Evolutionary conservation across 2,888 invertebrate genomes (phyloP), one percentile per base, ranked within the genome.

Genomic region (Drosophila siamana): DNA sequence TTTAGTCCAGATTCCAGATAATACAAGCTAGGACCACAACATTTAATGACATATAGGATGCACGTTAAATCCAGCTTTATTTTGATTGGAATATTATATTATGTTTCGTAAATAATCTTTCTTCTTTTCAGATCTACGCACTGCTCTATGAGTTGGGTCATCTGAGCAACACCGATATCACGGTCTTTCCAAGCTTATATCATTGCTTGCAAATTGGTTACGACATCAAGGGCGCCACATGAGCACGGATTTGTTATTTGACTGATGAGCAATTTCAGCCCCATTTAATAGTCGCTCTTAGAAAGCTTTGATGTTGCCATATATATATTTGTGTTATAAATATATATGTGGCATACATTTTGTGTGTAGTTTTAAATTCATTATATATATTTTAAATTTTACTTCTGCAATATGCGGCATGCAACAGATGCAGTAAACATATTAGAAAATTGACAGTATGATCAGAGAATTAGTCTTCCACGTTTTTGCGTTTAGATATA

Each of bases 111-210:
- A n/a, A n/a, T n/a, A n/a, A n/a, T n/a, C 6, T 7, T 26, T 26
- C 26, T 7, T 26, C 7, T 26, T 26, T 15, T 0, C 11, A 92
- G 92, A 83, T 92, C 40, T 92, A 89, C 54, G 62, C 82, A 6
- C 51, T 73, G 15, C 90, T 92, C 11, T 90, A 89, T 65, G 74
- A 82, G 9, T 55, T 77, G 5, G 84, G 90, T 2, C 77, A 88
- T 66, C 66, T 92, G n/a, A 92, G 88, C 50, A 90, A 90, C 19
- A 86, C 92, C 0, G 92, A 92, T 65, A 90, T 90, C 16, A 60
- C 81, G 2, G 90, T 89, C 28, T 92, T 90, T 79, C 91, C 91
- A 1, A 80, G 88, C 36, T 48, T 91, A 4, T 90, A 91, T 63
- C 79, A 80, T 22, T 77, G 77, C 59, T 69, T 90, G 2, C 74